Percentiles rank a stretch among this genome's conserved stretches.
Evolutionary conservation across 1,140 invertebrate species (phyloP).

Genomic region (Drosophila takahashii): DNA sequence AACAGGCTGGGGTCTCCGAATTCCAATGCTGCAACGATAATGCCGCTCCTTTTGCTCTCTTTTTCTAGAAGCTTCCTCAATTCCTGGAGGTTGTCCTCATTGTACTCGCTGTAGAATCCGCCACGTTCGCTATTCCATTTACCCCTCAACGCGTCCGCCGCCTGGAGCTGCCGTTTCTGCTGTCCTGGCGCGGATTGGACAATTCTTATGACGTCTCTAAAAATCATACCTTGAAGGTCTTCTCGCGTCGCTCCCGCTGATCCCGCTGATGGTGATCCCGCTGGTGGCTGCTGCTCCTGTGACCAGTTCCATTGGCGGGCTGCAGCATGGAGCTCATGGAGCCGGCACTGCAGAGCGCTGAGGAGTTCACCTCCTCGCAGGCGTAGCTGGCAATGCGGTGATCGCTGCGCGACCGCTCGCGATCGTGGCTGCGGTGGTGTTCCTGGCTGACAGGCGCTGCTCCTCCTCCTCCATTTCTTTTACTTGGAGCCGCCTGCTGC

Average conservation of each 20-base stretch:
- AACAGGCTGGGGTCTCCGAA: conserved; percentile 21
- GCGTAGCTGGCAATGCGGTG: conserved; percentile 78
- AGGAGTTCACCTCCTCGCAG: conserved; percentile 57
- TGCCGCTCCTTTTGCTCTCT: conserved; percentile 6
- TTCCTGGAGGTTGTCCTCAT: conserved; percentile 6
- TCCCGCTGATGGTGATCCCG: conserved; percentile 50
- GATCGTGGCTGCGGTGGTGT: conserved; percentile 71
- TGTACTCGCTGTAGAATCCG: conserved; percentile 72
- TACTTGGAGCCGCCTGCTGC: conserved; percentile 69
- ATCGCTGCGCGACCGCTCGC: conserved; percentile 78
- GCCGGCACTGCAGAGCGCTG: conserved; percentile 56
- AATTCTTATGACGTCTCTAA: conserved; percentile 85
- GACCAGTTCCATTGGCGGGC: conserved; percentile 37
- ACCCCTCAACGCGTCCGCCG: conserved; percentile 65
- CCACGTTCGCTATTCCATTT: conserved; percentile 52
- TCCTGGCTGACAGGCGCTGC: conserved; percentile 33
- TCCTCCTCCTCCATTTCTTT: conserved; percentile 51
- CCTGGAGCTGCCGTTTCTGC: conserved; percentile 40
- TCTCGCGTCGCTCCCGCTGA: conserved; percentile 79
- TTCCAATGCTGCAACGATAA: conserved; percentile 14
- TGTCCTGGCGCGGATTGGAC: conserved; percentile 73
- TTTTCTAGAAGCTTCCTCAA: not conserved
- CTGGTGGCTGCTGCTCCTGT: conserved; percentile 29
- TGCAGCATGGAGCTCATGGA: conserved; percentile 68
- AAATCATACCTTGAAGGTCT: conserved; percentile 85